phyloP scores from a whole-genome alignment of 2,888 invertebrate species.

The Heliothis peltigera region DNA sequence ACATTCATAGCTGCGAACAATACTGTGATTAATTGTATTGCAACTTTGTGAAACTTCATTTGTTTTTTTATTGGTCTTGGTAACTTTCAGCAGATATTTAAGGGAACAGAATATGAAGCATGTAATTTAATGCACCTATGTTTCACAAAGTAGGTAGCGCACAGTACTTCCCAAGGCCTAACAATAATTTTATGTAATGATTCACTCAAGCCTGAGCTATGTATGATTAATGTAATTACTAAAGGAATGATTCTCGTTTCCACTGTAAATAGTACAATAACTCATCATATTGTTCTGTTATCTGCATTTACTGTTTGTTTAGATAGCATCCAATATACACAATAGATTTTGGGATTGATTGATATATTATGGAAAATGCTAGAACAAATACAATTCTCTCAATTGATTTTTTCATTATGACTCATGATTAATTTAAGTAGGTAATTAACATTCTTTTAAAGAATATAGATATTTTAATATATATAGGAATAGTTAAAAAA shows the following conservation, averaged over 20 bases:
- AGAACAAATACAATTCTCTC: background rate
- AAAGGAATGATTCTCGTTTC: slow-evolving; percentile 5
- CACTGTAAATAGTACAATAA: background rate
- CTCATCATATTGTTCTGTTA: slow-evolving; percentile 2
- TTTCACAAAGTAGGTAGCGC: slow-evolving; percentile 1
- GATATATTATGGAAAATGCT: background rate
- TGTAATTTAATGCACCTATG: background rate
- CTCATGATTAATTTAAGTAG: too few species aligned
- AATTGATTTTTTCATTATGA: background rate
- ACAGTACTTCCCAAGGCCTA: slow-evolving; percentile 20
- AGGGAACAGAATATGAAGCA: background rate
- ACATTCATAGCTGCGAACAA: background rate
- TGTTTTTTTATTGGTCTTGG: background rate
- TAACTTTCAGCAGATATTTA: background rate
- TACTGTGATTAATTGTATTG: background rate
- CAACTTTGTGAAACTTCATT: background rate
- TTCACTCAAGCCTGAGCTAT: slow-evolving; percentile 9
- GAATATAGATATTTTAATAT: too few species aligned
- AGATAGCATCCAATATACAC: background rate
- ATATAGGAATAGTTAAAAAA: too few species aligned
- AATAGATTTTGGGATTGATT: background rate
- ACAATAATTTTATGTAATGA: slow-evolving; percentile 33
- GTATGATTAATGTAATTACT: slow-evolving; percentile 22
- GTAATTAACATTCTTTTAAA: too few species aligned
- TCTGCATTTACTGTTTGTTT: background rate